These are phyloP conservation scores for Atopsyche davidsoni DNA, from an alignment of 1,140 invertebrate genomes.

Conservation along the genomic window DNA sequence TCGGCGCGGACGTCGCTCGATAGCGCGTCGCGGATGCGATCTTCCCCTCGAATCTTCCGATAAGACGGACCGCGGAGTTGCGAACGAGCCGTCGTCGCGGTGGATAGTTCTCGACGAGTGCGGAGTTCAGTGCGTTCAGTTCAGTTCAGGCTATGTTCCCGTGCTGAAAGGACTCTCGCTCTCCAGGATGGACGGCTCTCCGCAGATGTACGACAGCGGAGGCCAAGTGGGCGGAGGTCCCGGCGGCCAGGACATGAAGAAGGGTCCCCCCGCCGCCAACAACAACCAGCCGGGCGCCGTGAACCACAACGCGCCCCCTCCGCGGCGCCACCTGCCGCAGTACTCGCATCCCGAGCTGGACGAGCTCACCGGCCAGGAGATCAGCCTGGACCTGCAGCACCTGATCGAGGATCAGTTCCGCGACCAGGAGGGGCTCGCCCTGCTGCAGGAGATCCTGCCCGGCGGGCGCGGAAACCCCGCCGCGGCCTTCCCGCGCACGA, in stretches of 20 bases:
- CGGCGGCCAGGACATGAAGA: conserved; percentile 39
- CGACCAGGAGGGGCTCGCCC: conserved; percentile 60
- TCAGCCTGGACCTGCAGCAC: conserved; percentile 80
- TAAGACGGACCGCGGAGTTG: conserved; percentile 32
- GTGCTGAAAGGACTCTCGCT: neutral
- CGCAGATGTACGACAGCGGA: conserved; percentile 61
- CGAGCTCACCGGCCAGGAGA: conserved; percentile 82
- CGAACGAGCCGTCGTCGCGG: conserved; percentile 31
- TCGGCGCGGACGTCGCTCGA: too few species aligned
- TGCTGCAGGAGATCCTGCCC: conserved; percentile 73
- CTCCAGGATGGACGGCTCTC: conserved; percentile 65
- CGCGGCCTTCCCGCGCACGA: conserved; percentile 53
- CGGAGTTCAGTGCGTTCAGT: neutral
- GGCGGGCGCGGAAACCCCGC: conserved; percentile 50
- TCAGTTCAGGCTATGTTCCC: neutral
- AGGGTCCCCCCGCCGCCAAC: conserved; percentile 37
- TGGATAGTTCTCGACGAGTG: conserved; percentile 41
- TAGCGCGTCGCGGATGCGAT: too few species aligned
- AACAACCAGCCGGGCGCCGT: conserved; percentile 34
- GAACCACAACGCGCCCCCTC: conserved; percentile 32
- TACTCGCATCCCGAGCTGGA: conserved; percentile 72
- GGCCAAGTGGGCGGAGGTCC: conserved; percentile 32
- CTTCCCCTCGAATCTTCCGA: too few species aligned
- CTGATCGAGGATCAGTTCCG: conserved; percentile 86
- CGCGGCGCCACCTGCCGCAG: conserved; percentile 45